Evolutionary conservation across 2,797 vertebrate genomes (phyloP).

Genomic region (Protosalanx chinensis): DNA sequence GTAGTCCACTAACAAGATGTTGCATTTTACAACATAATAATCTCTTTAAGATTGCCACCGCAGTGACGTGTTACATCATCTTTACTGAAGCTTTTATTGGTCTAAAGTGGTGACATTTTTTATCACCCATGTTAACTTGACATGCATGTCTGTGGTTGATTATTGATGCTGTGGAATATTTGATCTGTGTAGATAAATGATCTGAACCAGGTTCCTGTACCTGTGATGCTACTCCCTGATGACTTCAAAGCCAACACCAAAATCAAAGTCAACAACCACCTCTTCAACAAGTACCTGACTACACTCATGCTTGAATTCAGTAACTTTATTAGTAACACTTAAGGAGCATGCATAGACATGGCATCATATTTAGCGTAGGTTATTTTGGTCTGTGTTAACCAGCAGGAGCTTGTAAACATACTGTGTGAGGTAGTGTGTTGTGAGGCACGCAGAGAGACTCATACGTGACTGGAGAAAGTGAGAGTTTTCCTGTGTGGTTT

Average conservation of each 20-base stretch:
- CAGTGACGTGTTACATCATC: no score
- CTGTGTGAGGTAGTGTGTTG: background rate
- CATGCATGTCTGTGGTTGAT: background rate
- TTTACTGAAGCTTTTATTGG: no score
- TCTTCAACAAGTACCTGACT: slow-evolving; percentile 85
- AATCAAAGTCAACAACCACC: slow-evolving; percentile 95
- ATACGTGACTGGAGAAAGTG: background rate
- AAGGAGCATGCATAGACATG: no score
- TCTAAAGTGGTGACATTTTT: no score
- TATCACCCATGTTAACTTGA: background rate
- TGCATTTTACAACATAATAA: no score
- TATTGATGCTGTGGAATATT: background rate
- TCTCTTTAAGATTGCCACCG: no score
- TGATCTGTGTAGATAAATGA: slow-evolving; percentile 80
- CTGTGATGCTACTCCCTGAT: slow-evolving; percentile 92
- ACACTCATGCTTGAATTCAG: background rate
- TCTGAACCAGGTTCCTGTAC: slow-evolving; percentile 88
- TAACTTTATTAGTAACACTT: background rate
- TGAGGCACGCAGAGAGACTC: background rate
- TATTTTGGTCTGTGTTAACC: slow-evolving; percentile 10
- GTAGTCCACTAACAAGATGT: no score
- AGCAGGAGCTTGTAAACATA: background rate
- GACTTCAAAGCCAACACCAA: slow-evolving; percentile 96
- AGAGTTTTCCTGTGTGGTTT: background rate
- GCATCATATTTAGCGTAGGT: no score